Evolutionary conservation across 2,888 invertebrate genomes (phyloP).

Genomic region (Azorinus chamasolen): DNA sequence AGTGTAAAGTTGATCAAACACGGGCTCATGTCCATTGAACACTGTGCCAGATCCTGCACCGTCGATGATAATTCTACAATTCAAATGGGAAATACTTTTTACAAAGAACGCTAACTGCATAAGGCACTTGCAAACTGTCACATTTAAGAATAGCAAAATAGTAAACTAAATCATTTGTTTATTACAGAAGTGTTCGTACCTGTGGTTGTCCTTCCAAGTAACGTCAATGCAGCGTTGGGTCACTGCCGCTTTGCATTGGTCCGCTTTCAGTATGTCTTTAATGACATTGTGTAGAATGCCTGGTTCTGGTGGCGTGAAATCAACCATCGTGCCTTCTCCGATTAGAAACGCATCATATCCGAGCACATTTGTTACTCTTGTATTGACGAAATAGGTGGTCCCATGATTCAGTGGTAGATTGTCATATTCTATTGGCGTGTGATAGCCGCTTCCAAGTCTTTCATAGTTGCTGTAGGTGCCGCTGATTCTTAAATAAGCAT

Average conservation of each 20-base stretch:
- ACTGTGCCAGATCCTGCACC: slow-evolving; percentile 71
- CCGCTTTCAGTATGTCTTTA: slow-evolving; percentile 57
- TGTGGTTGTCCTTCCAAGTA: slow-evolving; percentile 66
- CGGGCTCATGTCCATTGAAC: slow-evolving; percentile 75
- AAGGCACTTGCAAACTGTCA: too few relatives aligned
- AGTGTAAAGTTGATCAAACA: slow-evolving; percentile 70
- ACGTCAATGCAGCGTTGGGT: slow-evolving; percentile 68
- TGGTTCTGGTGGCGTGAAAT: slow-evolving; percentile 75
- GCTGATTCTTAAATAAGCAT: slow-evolving; percentile 62
- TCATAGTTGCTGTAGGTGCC: slow-evolving; percentile 73
- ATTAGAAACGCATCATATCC: slow-evolving; percentile 66
- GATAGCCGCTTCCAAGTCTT: slow-evolving; percentile 68
- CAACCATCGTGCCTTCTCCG: slow-evolving; percentile 70
- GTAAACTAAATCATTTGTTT: too few relatives aligned
- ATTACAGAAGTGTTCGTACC: slow-evolving; percentile 51
- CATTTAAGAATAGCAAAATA: too few relatives aligned
- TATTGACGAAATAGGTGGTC: slow-evolving; percentile 70
- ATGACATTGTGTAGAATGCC: slow-evolving; percentile 57
- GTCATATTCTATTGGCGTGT: slow-evolving; percentile 57
- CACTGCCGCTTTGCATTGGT: slow-evolving; percentile 67
- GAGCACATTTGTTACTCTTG: slow-evolving; percentile 64
- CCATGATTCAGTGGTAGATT: slow-evolving; percentile 66
- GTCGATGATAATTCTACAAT: slow-evolving; percentile 72
- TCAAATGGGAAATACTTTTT: too few relatives aligned
- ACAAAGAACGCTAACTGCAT: too few relatives aligned